phyloP scores from a whole-genome alignment of 2,888 invertebrate genomes.

The Lymantria dispar region DNA sequence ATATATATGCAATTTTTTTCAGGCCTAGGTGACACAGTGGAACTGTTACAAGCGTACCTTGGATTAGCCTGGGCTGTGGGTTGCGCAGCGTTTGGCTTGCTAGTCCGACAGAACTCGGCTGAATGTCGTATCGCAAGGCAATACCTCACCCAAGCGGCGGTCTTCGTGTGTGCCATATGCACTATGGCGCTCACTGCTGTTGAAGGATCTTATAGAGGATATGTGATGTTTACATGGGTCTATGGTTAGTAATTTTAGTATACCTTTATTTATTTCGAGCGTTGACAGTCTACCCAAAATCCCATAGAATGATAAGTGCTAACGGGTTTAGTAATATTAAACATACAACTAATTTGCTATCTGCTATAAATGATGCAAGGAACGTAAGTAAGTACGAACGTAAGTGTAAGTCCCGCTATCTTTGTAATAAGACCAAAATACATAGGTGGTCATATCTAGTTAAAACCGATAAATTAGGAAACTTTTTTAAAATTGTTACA shows the following conservation, averaged over 20 bases:
- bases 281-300: too few relatives aligned
- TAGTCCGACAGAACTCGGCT: conserved; percentile 91
- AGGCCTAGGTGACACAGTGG: conserved; percentile 83
- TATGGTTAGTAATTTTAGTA: conserved; percentile 79
- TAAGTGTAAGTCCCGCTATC: too few relatives aligned
- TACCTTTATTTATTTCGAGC: too few relatives aligned
- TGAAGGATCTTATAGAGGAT: conserved; percentile 88
- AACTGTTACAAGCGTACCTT: conserved; percentile 87
- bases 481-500: too few relatives aligned
- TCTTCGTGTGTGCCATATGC: conserved; percentile 89
- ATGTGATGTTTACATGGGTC: conserved; percentile 91
- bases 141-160: conserved; percentile 91
- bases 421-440: too few relatives aligned
- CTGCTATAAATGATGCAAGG: too few relatives aligned
- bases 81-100: conserved; percentile 89
- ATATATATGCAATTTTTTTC: neutral
- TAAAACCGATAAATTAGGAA: too few relatives aligned
- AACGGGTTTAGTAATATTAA: too few relatives aligned
- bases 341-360: too few relatives aligned
- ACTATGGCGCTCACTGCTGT: conserved; percentile 90
- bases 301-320: too few relatives aligned
- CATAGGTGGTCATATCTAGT: too few relatives aligned
- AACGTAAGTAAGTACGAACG: too few relatives aligned
- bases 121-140: conserved; percentile 93
- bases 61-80: conserved; percentile 93